Conservation (phyloP, 1,140 invertebrate species). For the Halyomorpha halys region DNA sequence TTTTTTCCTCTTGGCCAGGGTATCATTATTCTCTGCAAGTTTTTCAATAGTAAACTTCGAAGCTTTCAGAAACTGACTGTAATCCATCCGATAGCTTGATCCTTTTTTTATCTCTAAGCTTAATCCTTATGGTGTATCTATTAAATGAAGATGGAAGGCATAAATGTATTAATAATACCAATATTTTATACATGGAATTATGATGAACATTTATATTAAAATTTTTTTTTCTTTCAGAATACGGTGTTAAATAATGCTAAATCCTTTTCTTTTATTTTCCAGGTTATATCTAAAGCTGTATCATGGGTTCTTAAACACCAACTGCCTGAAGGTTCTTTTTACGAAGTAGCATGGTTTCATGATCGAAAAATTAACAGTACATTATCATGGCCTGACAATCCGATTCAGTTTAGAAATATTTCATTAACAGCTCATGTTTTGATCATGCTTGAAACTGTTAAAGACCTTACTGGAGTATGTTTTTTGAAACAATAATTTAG, state of each 20-base stretch:
- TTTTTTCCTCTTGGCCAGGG: too few species aligned
- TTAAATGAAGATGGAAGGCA: too few species aligned
- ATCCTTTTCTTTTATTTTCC: slow-evolving; percentile 20
- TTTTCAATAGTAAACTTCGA: too few species aligned
- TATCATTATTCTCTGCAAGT: too few species aligned
- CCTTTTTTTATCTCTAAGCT: too few species aligned
- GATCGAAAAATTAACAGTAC: slow-evolving; percentile 76
- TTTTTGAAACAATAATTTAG: slow-evolving; percentile 7
- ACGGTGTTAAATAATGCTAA: background rate
- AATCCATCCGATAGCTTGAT: too few species aligned
- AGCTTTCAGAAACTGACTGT: too few species aligned
- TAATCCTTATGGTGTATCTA: too few species aligned
- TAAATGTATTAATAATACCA: too few species aligned
- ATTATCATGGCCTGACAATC: slow-evolving; percentile 41
- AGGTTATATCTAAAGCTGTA: slow-evolving; percentile 65
- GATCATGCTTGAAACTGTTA: slow-evolving; percentile 69
- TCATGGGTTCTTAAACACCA: slow-evolving; percentile 72
- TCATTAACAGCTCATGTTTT: slow-evolving; percentile 81
- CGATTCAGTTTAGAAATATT: slow-evolving; percentile 60
- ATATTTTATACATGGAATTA: too few species aligned
- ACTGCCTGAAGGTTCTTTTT: slow-evolving; percentile 67
- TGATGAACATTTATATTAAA: too few species aligned
- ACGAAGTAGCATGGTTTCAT: slow-evolving; percentile 68
- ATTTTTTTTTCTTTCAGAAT: too few species aligned
- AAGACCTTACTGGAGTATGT: slow-evolving; percentile 61